These are phyloP conservation scores for Tromatobia lineatoria DNA, from an alignment of 2,888 invertebrate species.

Conservation along the genomic window DNA sequence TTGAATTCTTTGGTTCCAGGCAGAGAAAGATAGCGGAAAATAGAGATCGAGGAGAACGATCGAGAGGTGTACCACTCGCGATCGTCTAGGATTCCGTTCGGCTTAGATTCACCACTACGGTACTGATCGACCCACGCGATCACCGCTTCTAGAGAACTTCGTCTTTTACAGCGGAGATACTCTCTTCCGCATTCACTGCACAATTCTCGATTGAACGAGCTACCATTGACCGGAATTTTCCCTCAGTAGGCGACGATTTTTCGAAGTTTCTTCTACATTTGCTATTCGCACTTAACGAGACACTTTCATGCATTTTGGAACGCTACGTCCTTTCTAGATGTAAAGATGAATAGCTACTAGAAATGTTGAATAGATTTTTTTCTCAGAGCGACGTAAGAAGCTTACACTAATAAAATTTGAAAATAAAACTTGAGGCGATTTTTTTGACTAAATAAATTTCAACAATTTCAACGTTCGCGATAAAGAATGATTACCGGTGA, in stretches of 20 bases:
- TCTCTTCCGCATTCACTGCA: conserved; percentile 33
- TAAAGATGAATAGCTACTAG: background rate
- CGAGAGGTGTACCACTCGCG: conserved; percentile 23
- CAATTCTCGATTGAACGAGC: conserved; percentile 8
- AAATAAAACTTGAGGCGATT: too few species aligned
- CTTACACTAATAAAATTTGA: too few species aligned
- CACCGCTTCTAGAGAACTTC: conserved; percentile 15
- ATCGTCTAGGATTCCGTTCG: conserved; percentile 33
- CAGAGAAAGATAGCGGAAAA: conserved; percentile 18
- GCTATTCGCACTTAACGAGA: background rate
- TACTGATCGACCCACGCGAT: conserved; percentile 45
- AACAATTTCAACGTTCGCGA: too few species aligned
- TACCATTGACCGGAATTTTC: conserved; percentile 22
- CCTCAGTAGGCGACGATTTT: conserved; percentile 11
- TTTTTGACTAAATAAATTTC: too few species aligned
- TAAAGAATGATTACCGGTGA: too few species aligned
- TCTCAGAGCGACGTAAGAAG: too few species aligned
- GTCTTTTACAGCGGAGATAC: conserved; percentile 5
- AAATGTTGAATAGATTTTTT: background rate
- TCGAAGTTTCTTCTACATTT: background rate
- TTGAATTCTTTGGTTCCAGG: conserved; percentile 46
- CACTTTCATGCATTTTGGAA: background rate
- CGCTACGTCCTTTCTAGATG: background rate
- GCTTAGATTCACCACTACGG: conserved; percentile 17
- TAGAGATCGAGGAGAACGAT: conserved; percentile 50